A percentile compares a stretch with the other conserved stretches of the same genome.
phyloP scores from a whole-genome alignment of 2,113 vertebrate genomes.

The Lasiurus borealis region DNA sequence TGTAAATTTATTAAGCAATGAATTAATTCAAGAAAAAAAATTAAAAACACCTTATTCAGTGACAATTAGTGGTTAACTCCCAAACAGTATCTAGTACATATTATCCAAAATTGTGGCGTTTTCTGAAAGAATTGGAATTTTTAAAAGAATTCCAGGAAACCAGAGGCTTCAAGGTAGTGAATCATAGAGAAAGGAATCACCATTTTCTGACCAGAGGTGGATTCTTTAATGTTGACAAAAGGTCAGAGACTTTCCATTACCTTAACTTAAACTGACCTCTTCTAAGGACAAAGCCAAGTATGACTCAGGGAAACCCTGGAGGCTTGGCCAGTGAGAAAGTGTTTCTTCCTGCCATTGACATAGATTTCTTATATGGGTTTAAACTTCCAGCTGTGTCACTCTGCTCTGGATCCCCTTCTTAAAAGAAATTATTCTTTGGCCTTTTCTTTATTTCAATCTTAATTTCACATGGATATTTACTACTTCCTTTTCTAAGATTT shows the following conservation, averaged over 20 bases:
- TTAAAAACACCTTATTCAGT: not conserved
- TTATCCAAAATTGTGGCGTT: slow-evolving; percentile 12
- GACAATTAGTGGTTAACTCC: not conserved
- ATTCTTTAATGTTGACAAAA: slow-evolving; percentile 38
- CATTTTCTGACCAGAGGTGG: slow-evolving; percentile 39
- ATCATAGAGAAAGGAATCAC: slow-evolving; percentile 42
- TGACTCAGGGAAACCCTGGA: slow-evolving; percentile 11
- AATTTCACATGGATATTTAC: slow-evolving; percentile 35
- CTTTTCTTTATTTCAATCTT: slow-evolving; percentile 37
- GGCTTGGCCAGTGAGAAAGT: not conserved
- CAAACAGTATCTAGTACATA: not conserved
- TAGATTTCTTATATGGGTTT: not conserved
- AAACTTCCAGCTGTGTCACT: not conserved
- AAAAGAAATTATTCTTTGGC: slow-evolving; percentile 13
- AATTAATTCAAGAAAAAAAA: not conserved
- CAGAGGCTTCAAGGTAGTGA: slow-evolving; percentile 42
- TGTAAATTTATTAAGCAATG: not conserved
- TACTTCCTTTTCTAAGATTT: slow-evolving; percentile 21
- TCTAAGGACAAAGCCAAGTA: not conserved
- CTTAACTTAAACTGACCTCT: not conserved
- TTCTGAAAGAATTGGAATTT: slow-evolving; percentile 37
- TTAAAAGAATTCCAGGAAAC: slow-evolving; percentile 73
- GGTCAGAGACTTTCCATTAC: slow-evolving; percentile 11
- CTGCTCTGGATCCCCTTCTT: not conserved
- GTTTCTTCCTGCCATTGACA: not conserved